Percentiles rank a stretch among this genome's conserved stretches.
Evolutionary conservation across 2,113 vertebrate species (phyloP).

Genomic region (Heloderma charlesbogerti): DNA sequence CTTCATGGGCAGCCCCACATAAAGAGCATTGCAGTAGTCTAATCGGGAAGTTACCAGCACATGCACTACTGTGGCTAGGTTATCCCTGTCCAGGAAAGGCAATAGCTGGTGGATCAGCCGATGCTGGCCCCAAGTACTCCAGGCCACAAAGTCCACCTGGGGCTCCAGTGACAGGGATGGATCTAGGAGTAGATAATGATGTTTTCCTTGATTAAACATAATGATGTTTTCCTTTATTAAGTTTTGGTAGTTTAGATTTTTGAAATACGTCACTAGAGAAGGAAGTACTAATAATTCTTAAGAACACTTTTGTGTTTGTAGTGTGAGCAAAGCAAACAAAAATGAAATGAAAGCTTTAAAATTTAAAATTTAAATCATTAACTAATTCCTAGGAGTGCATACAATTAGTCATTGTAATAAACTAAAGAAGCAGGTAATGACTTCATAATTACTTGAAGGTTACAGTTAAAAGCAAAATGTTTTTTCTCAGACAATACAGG

Average conservation of each 20-base stretch:
- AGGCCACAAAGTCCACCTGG: too few relatives aligned
- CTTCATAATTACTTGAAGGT: constrained; percentile 16
- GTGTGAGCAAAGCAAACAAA: not conserved
- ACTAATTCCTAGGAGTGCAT: constrained; percentile 22
- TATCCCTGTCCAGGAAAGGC: too few relatives aligned
- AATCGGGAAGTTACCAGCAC: too few relatives aligned
- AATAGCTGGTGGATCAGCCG: too few relatives aligned
- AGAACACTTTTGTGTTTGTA: not conserved
- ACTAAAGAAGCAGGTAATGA: constrained; percentile 9
- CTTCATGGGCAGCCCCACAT: too few relatives aligned
- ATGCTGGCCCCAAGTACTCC: too few relatives aligned
- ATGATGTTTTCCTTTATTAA: not conserved
- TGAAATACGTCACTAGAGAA: not conserved
- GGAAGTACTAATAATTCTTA: not conserved
- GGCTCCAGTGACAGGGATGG: too few relatives aligned
- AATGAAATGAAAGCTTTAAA: constrained; percentile 8
- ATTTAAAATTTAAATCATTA: constrained; percentile 12
- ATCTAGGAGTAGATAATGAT: too few relatives aligned
- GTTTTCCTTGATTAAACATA: too few relatives aligned
- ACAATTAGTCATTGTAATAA: constrained; percentile 26
- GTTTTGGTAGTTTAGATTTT: not conserved
- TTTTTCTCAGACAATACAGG: not conserved
- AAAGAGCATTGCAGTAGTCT: too few relatives aligned
- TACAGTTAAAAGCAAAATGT: constrained; percentile 3
- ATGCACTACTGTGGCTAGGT: too few relatives aligned